Evolutionary conservation across 2,797 vertebrate species (phyloP).

Genomic region (Aulostomus chinensis): DNA sequence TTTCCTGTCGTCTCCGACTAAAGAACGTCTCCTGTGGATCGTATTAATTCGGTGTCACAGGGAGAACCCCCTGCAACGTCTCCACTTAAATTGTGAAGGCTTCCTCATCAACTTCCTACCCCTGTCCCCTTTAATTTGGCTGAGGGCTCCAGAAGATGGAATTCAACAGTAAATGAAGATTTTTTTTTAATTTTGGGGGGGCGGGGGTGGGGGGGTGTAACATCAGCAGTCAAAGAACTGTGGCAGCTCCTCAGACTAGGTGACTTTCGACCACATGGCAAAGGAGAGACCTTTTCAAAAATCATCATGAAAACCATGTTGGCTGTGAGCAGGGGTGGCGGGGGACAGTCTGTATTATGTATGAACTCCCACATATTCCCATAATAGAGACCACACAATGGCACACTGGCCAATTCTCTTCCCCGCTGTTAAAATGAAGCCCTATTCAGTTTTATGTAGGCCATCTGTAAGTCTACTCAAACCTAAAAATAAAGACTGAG

Average conservation of each 20-base stretch:
- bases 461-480: constrained; percentile 77
- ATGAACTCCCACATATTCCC: constrained; percentile 60
- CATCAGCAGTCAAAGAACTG: no score
- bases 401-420: constrained; percentile 56
- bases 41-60: constrained; percentile 53
- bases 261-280: constrained; percentile 37
- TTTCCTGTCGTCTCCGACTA: constrained; percentile 37
- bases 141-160: constrained; percentile 53
- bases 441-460: constrained; percentile 76
- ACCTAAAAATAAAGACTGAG: constrained; percentile 73
- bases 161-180: constrained; percentile 27
- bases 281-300: constrained; percentile 57
- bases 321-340: constrained; percentile 17
- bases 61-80: constrained; percentile 35
- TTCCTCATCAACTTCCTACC: constrained; percentile 46
- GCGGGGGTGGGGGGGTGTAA: constrained; percentile 19
- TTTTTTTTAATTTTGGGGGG: no score
- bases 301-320: constrained; percentile 51
- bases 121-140: constrained; percentile 43
- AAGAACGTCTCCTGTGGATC: constrained; percentile 34
- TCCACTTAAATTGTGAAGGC: constrained; percentile 41
- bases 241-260: no score
- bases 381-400: constrained; percentile 72
- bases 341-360: constrained; percentile 44
- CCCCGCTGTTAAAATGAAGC: constrained; percentile 68